Evolutionary conservation across 2,888 invertebrate genomes (phyloP), one percentile per base, ranked within the genome.

Genomic region (Saturnia pavonia): DNA sequence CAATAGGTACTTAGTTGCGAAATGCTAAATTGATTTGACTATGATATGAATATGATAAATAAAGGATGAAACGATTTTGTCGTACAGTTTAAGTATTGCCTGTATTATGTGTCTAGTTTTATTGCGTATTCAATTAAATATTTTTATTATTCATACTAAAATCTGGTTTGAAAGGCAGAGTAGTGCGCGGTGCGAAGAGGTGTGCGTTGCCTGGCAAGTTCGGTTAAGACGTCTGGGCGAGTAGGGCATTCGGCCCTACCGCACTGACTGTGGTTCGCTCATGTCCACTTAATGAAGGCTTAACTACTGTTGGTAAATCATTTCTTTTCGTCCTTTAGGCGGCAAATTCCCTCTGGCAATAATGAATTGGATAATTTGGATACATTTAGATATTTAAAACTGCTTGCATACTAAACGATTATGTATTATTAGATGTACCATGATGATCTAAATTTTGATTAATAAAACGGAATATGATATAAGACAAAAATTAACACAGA

Each of bases 281-380:
- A 86, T 88, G 88, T 90, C 83, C 80, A 76, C 81, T 87, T 91
- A 91, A 91, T 91, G 89, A 90, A 84, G 83, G 84, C 87, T 90
- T 91, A 89, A 91, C 89, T 90, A 88, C 90, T 88, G 88, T 86
- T 85, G 85, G 86, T 90, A 90, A 90, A 90, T 91, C 89, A 90
- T 88, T 80, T 77, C 79, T 82, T 81, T 83, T 81, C 78, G 76
- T 84, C 83, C 81, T 82, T 79, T 78, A 77, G 77, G 82, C 77
- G 77, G 34, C 9, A 43, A n/a, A 70, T 70, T 45, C 42, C 79
- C 74, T 77, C 74, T 74, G 74, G 73, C 73, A 69, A 57, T 67
- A 77, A 70, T 80, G 81, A 82, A 78, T 78, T 83, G 82, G 79
- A 69, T 74, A 76, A 74, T 81, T 71, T 51, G 42, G 25, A 54